Evolutionary conservation across 2,797 vertebrate genomes (phyloP).

Genomic region (Myotis daubentonii): DNA sequence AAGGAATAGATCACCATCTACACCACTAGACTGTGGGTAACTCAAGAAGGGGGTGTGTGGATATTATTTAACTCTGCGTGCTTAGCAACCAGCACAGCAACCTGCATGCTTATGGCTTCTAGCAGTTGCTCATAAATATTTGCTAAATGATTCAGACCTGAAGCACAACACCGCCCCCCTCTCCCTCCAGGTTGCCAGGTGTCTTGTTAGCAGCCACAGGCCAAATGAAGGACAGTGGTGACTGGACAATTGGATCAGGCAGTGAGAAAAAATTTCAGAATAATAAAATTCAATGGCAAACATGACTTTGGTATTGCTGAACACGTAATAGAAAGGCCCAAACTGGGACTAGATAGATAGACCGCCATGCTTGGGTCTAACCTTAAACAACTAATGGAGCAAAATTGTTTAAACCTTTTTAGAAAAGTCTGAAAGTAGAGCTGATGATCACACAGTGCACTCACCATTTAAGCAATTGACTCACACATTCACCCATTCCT

Average conservation of each 20-base stretch:
- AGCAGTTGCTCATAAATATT: constrained; percentile 70
- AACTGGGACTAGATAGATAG: neutral
- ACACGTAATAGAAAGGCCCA: neutral
- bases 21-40: neutral
- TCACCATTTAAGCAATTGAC: neutral
- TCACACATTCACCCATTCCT: neutral
- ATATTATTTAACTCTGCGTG: constrained; percentile 48
- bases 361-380: neutral
- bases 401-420: neutral
- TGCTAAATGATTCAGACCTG: constrained; percentile 64
- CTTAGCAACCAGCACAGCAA: constrained; percentile 62
- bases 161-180: neutral
- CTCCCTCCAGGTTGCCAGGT: constrained; percentile 50
- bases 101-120: neutral
- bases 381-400: neutral
- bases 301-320: constrained; percentile 18
- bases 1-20: neutral
- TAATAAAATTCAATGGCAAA: constrained; percentile 7
- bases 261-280: neutral
- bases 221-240: neutral
- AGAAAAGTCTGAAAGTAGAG: neutral
- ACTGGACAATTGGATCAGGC: neutral
- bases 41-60: neutral
- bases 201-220: constrained; percentile 42
- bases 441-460: neutral